These are phyloP conservation scores for Phasianus colchicus DNA, from an alignment of 2,113 vertebrate genomes.

Conservation along the genomic window DNA sequence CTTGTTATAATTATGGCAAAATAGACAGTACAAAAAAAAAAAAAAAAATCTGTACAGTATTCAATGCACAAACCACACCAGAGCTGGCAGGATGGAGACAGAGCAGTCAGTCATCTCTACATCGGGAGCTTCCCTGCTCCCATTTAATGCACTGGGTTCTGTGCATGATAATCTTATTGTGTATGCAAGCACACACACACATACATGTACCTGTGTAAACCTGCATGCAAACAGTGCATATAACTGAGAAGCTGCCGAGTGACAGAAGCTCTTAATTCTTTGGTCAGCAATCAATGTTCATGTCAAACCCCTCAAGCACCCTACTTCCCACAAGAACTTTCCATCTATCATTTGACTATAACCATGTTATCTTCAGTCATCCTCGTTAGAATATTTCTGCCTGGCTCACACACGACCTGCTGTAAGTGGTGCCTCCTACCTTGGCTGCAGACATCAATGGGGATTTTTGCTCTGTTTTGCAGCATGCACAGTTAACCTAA, in stretches of 20 bases:
- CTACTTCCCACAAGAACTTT: neutral
- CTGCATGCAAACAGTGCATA: neutral
- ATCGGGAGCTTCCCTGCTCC: neutral
- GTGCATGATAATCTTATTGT: neutral
- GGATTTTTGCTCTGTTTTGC: neutral
- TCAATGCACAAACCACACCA: neutral
- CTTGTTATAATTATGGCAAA: neutral
- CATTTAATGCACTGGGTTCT: neutral
- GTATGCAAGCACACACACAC: accelerated
- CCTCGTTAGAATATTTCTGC: neutral
- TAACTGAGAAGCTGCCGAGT: neutral
- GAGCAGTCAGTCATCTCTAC: neutral
- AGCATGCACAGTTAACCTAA: neutral
- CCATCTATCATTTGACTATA: neutral
- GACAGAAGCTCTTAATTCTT: neutral
- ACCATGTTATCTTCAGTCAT: neutral
- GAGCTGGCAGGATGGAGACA: neutral
- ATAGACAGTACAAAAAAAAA: too few relatives aligned
- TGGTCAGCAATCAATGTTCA: neutral
- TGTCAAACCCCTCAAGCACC: neutral
- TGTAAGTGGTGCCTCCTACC: neutral
- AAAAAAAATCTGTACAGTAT: neutral
- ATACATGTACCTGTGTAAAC: neutral
- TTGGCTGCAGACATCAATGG: neutral
- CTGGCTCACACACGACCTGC: neutral